A percentile compares a stretch with the other conserved stretches of the same genome.
Evolutionary conservation across 2,797 vertebrate species (phyloP).

Genomic region (Epinephelus malabaricus): DNA sequence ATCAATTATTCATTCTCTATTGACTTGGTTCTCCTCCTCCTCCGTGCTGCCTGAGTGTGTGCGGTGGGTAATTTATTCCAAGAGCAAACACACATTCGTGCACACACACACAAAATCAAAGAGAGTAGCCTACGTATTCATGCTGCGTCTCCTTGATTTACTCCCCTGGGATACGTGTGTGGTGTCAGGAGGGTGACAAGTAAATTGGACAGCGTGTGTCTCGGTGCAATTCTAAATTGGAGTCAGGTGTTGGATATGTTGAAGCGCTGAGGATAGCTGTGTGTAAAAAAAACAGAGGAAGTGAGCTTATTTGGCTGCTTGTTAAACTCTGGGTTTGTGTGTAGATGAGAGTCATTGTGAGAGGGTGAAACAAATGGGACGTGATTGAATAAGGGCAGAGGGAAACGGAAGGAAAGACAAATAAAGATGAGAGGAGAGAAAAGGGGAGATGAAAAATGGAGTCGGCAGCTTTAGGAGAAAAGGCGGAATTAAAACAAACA

Average conservation of each 20-base stretch:
- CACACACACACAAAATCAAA: slow-evolving; percentile 44
- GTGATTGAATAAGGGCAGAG: slow-evolving; percentile 80
- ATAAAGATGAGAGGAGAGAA: slow-evolving; percentile 37
- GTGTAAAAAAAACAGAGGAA: slow-evolving; percentile 26
- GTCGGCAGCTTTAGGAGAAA: slow-evolving; percentile 8
- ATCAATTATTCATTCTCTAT: slow-evolving; percentile 82
- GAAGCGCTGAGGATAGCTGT: slow-evolving; percentile 29
- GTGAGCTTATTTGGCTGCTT: slow-evolving; percentile 51
- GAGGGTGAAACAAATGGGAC: slow-evolving; percentile 72
- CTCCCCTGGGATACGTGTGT: slow-evolving; percentile 35
- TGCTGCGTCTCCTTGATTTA: slow-evolving; percentile 65
- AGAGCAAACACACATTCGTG: slow-evolving; percentile 2
- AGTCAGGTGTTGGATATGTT: slow-evolving; percentile 60
- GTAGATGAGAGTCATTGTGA: slow-evolving; percentile 19
- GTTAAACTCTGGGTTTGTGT: slow-evolving; percentile 43
- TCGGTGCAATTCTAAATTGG: slow-evolving; percentile 50
- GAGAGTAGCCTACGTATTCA: slow-evolving; percentile 43
- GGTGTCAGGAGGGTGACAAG: slow-evolving; percentile 42
- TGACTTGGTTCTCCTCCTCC: slow-evolving; percentile 60
- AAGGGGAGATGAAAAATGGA: slow-evolving; percentile 30
- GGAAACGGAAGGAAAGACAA: slow-evolving; percentile 44
- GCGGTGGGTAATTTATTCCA: slow-evolving; percentile 60
- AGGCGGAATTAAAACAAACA: neutral
- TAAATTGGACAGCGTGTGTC: slow-evolving; percentile 61
- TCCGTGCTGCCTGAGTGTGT: slow-evolving; percentile 22